Base-by-base conservation (phyloP, 2,113 vertebrate genomes). In the Colius striatus region DNA sequence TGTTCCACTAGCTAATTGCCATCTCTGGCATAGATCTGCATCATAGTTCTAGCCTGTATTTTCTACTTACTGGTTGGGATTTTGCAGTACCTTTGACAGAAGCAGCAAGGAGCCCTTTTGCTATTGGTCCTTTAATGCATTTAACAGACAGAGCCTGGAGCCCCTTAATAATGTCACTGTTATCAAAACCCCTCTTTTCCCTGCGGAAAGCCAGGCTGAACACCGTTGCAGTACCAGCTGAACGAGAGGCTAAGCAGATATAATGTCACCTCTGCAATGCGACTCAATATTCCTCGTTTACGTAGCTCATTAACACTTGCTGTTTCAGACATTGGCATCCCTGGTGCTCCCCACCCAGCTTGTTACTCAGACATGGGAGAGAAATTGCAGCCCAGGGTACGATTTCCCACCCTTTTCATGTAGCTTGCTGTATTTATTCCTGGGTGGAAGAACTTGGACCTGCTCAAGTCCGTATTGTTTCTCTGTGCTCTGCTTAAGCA, bases 1-100 rank as follows among this genome's bases (percentile, higher is more conserved):
- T 88, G 67, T 94, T 97, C 94, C 94, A 91, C 89, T 94, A 84
- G 48, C 87, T 96, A 68, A 91, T 87, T 89, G 81, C 80, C 87
- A 45, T 87, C 48, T 66, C 87, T 94, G 93, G 84, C 92, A 53
- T 30, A 41, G 47, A 41, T 66, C 13, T 70, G 14, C 62, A 19
- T 80, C 83, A 90, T 83, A 12, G 55, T 80, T 91, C 72, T 58
- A 80, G 63, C n/a, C 60, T 55, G 51, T 91, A 9, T 91, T 92
- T 95, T 91, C 84, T 92, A 38, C 62, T 91, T 95, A 73, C 80
- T 18, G 19, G 32, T 29, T 77, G 61, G 51, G 60, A 45, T 94
- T 95, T 92, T 94, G 62, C 81, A 76, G 47, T 89, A 30, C 50
- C 66, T 71, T 71, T 65, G 70, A 94, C 76, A 75, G 87, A 63